Conservation (phyloP, 2,888 invertebrate genomes). For the Lathronympha strigana region DNA sequence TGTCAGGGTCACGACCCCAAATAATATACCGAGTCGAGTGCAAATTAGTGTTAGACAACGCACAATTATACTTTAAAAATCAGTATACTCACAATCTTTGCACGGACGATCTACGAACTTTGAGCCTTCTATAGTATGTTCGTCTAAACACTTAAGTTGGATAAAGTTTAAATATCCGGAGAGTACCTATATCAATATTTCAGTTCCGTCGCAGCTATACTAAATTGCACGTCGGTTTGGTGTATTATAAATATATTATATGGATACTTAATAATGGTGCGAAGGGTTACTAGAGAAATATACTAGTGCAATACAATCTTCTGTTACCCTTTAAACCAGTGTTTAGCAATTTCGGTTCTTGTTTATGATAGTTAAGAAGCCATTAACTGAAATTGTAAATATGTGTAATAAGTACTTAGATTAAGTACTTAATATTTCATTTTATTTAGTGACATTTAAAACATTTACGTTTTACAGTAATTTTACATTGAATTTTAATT, state of each 20-base stretch:
- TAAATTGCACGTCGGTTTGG: slow-evolving; percentile 4
- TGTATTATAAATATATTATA: not conserved
- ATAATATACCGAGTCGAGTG: not conserved
- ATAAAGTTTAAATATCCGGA: too few relatives aligned
- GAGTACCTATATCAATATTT: not conserved
- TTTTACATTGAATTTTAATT: not conserved
- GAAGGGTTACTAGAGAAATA: not conserved
- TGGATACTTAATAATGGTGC: not conserved
- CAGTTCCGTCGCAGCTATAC: not conserved
- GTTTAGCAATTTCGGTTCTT: not conserved
- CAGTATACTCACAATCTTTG: too few relatives aligned
- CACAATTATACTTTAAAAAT: not conserved
- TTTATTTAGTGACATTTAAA: slow-evolving; percentile 22
- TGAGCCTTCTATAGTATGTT: too few relatives aligned
- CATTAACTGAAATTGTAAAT: slow-evolving; percentile 16
- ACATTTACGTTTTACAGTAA: slow-evolving; percentile 19
- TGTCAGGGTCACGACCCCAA: not conserved
- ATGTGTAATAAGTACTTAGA: slow-evolving; percentile 17
- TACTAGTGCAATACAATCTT: not conserved
- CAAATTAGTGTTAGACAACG: not conserved
- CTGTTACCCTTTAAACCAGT: not conserved
- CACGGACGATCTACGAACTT: too few relatives aligned
- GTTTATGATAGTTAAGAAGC: not conserved
- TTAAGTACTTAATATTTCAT: slow-evolving; percentile 5
- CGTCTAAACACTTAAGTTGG: too few relatives aligned